phyloP scores from a whole-genome alignment of 2,797 vertebrate genomes.

The Ficedula albicollis region DNA sequence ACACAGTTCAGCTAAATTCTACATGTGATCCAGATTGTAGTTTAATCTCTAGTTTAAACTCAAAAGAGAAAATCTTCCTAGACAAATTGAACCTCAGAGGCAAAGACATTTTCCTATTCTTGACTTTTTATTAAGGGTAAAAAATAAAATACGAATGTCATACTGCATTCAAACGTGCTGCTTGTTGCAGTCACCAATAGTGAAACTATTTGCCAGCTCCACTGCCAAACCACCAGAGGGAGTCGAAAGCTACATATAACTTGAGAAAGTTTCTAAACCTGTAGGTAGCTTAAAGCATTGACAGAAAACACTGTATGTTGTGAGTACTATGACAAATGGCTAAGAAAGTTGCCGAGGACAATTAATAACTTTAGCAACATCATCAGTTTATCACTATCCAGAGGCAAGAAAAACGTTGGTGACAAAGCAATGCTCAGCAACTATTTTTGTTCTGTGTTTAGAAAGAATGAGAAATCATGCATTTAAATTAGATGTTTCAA shows the following conservation, averaged over 20 bases:
- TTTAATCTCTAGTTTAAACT: not conserved
- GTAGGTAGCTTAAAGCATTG: not conserved
- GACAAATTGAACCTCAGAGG: not conserved
- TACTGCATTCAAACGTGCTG: not conserved
- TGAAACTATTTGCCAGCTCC: not conserved
- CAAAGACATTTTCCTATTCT: not conserved
- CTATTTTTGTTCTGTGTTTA: not conserved
- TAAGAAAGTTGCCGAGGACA: not conserved
- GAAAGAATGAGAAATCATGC: not conserved
- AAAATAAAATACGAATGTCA: not conserved
- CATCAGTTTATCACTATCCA: not conserved
- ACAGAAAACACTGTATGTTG: not conserved
- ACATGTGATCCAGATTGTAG: not conserved
- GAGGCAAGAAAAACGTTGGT: not conserved
- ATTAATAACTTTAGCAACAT: not conserved
- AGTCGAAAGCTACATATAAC: not conserved
- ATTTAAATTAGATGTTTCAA: not conserved
- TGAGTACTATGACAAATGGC: not conserved
- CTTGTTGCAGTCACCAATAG: not conserved
- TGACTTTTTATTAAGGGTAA: not conserved
- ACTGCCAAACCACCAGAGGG: conserved; percentile 43
- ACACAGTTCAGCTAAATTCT: not conserved
- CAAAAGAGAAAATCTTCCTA: not conserved
- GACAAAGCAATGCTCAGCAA: not conserved
- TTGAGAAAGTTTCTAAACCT: not conserved